These are phyloP conservation scores for Alauda arvensis DNA, from an alignment of 2,797 vertebrate genomes.

Conservation along the genomic window DNA sequence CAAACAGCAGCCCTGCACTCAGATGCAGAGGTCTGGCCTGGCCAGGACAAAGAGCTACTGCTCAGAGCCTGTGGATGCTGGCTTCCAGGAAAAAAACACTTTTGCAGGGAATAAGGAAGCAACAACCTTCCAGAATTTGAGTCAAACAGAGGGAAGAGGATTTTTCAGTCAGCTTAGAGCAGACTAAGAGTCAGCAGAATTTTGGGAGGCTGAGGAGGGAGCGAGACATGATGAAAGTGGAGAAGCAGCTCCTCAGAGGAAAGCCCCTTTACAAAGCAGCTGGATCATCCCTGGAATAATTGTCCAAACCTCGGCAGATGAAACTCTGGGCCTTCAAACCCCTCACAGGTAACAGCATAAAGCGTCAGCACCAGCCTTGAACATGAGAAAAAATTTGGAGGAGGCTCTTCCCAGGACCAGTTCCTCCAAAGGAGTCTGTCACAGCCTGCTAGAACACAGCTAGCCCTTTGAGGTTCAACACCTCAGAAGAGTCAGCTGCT, in stretches of 20 bases:
- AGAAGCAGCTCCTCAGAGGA: not conserved
- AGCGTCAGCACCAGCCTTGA: not conserved
- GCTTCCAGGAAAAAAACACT: not conserved
- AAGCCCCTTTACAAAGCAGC: not conserved
- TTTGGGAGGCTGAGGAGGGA: not conserved
- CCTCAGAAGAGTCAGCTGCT: not conserved
- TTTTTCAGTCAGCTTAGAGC: not conserved
- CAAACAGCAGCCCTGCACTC: not conserved
- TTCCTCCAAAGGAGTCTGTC: not conserved
- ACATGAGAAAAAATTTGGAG: not conserved
- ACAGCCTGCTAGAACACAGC: not conserved
- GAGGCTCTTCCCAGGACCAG: not conserved
- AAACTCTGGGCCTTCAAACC: not conserved
- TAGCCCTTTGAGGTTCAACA: not conserved
- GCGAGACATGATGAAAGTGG: not conserved
- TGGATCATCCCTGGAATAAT: not conserved
- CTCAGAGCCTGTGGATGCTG: not conserved
- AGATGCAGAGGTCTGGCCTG: not conserved
- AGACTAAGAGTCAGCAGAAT: not conserved
- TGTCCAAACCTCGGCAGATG: not conserved
- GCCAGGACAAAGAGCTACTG: not conserved
- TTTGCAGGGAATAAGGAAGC: not conserved
- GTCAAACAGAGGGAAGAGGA: not conserved
- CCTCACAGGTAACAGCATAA: not conserved
- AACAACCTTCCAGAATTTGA: not conserved